Conservation (phyloP, 92 coral and sea anemone species). For the Parazoanthus atlanticus region DNA sequence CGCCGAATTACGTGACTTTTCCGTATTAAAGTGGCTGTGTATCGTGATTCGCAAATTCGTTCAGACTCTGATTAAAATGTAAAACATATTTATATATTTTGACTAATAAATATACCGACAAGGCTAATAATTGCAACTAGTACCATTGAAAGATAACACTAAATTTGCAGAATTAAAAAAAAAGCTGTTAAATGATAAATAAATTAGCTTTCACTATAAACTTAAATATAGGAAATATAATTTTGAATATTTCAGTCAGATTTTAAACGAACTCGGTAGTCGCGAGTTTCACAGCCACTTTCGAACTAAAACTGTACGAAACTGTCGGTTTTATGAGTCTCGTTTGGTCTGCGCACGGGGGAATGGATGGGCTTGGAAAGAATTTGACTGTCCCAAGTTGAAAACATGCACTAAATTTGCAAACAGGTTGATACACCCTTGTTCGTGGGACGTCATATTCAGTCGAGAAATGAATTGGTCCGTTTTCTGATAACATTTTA, state of each 20-base stretch:
- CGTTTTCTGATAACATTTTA: not conserved
- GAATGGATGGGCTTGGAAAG: no score
- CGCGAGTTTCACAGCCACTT: constrained; percentile 6
- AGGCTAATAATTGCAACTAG: not conserved
- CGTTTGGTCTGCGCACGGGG: not conserved
- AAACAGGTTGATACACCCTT: not conserved
- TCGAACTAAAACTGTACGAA: not conserved
- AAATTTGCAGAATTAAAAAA: not conserved
- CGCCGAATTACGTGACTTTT: not conserved
- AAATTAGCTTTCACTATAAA: not conserved
- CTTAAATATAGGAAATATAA: not conserved
- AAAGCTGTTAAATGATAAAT: not conserved
- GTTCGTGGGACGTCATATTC: not conserved
- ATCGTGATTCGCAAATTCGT: not conserved
- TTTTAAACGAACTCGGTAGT: not conserved
- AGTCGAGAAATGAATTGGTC: not conserved
- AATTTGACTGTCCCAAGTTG: no score
- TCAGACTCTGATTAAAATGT: not conserved
- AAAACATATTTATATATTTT: not conserved
- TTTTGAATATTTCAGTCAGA: not conserved
- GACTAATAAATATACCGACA: not conserved
- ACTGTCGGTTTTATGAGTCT: not conserved
- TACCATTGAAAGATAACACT: not conserved
- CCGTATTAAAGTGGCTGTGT: not conserved
- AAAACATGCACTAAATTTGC: not conserved